Base-by-base conservation (phyloP, 2,797 vertebrate genomes). In the Euthynnus affinis region DNA sequence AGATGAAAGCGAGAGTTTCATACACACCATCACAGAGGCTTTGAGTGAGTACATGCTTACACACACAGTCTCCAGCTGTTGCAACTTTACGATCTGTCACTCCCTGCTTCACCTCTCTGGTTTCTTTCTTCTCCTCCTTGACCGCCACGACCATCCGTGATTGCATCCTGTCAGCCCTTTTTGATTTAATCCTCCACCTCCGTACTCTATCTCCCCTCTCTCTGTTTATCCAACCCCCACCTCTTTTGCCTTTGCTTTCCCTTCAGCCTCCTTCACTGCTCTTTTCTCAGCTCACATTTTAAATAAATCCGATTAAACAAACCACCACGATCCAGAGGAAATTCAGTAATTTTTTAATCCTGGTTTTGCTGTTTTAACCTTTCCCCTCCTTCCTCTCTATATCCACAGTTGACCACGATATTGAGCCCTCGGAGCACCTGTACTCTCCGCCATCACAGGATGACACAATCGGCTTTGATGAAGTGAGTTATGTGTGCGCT, bases 381-480 rank as follows among this genome's bases (percentile, higher is more conserved):
- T 61, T 70, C 3, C 0, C 53, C 55, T 60, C 29, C 46, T 71
- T 76, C 25, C 27, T 55, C 48, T 63, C 20, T 63, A 27, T 64
- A 72, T 74, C 57, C 15, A 46, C 94, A 99, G 98, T 99, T 18
- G 96, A 99, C 71, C 96, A 95, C 46, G 94, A 96, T 10, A 76
- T 98, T 22, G 95, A 96, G 40, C 95, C 96, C 6, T 97, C 98
- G 0, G 93, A 94, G 83, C 95, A 96, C 80, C 82, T 99, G 79
- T 93, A 95, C 49, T 62, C 92, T 15, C 91, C 93, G 1, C 90
- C 91, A 0, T 95, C 95, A 49, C 85, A 83, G 5, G 96, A 95
- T 66, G 96, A 97, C 91, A 98, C 94, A 89, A 97, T 99, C 89
- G 97, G 95, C 62, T 99, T 99, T 90, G 96, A 99, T 71, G 94